Conservation (phyloP, 2,888 invertebrate genomes). For the Patella depressa region DNA sequence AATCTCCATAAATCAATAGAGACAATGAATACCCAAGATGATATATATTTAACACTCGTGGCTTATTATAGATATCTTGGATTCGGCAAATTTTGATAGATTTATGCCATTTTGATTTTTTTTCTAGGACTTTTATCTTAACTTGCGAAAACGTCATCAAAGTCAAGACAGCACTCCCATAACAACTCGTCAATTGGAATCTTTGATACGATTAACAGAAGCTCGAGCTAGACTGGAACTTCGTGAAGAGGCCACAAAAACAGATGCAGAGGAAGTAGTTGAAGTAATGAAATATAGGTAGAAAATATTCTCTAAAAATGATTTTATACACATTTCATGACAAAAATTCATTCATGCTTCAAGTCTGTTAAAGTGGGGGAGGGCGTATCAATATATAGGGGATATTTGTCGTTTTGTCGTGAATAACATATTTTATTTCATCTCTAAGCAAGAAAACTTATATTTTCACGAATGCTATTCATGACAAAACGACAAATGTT, state of each 20-base stretch:
- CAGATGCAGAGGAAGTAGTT: slow-evolving; percentile 88
- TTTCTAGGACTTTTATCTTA: slow-evolving; percentile 86
- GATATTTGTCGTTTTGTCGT: too few species aligned
- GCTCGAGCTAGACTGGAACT: slow-evolving; percentile 91
- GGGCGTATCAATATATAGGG: too few species aligned
- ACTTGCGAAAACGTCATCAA: slow-evolving; percentile 80
- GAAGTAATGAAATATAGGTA: slow-evolving; percentile 85
- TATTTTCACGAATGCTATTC: too few species aligned
- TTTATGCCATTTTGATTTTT: neutral
- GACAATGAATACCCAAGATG: neutral
- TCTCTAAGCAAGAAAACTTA: too few species aligned
- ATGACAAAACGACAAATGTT: too few species aligned
- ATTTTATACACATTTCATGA: too few species aligned
- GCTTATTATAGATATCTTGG: too few species aligned
- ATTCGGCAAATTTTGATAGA: too few species aligned
- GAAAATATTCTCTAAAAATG: too few species aligned
- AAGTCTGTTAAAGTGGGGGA: too few species aligned
- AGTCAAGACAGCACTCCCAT: slow-evolving; percentile 82
- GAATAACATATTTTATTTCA: too few species aligned
- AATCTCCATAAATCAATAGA: neutral
- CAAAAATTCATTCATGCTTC: too few species aligned
- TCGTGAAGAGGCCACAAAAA: slow-evolving; percentile 82
- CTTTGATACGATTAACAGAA: slow-evolving; percentile 84
- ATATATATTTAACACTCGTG: neutral
- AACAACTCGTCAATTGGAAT: slow-evolving; percentile 90